Conservation (phyloP, 2,113 vertebrate genomes). For the Elanus axillaris region DNA sequence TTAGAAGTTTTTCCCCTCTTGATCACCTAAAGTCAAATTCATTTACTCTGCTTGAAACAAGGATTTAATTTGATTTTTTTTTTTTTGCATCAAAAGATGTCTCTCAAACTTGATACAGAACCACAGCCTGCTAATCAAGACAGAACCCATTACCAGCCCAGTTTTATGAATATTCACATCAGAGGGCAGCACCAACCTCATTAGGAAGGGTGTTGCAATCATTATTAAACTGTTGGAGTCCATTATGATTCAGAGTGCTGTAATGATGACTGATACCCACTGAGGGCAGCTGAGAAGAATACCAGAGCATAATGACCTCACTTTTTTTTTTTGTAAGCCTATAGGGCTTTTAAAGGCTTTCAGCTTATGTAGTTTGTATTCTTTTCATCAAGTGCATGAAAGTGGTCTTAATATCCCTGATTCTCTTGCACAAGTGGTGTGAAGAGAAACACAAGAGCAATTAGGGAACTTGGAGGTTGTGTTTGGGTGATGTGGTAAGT, state of each 20-base stretch:
- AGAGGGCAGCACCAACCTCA: conserved; percentile 45
- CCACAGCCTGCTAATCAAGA: conserved; percentile 52
- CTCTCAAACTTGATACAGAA: conserved; percentile 54
- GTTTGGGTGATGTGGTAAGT: background rate
- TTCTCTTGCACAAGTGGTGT: conserved; percentile 20
- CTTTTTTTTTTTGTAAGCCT: background rate
- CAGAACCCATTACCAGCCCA: conserved; percentile 17
- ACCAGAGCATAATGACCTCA: conserved; percentile 8
- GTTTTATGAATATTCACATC: conserved; percentile 47
- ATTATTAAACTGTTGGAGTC: conserved; percentile 64
- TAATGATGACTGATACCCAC: conserved; percentile 51
- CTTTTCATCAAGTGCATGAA: background rate
- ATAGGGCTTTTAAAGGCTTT: conserved; percentile 8
- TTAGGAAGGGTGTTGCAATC: conserved; percentile 40
- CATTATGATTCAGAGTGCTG: conserved; percentile 33
- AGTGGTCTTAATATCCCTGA: conserved; percentile 10
- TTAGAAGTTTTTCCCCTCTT: conserved; percentile 74
- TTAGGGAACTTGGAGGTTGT: conserved; percentile 26
- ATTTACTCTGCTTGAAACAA: conserved; percentile 77
- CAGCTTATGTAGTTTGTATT: background rate
- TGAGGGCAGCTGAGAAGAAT: conserved; percentile 27
- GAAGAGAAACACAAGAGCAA: conserved; percentile 28
- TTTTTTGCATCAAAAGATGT: conserved; percentile 49
- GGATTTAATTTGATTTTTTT: conserved; percentile 74
- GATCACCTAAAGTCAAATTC: conserved; percentile 79